phyloP scores from a whole-genome alignment of 2,797 vertebrate genomes.

The Mastacembelus armatus region DNA sequence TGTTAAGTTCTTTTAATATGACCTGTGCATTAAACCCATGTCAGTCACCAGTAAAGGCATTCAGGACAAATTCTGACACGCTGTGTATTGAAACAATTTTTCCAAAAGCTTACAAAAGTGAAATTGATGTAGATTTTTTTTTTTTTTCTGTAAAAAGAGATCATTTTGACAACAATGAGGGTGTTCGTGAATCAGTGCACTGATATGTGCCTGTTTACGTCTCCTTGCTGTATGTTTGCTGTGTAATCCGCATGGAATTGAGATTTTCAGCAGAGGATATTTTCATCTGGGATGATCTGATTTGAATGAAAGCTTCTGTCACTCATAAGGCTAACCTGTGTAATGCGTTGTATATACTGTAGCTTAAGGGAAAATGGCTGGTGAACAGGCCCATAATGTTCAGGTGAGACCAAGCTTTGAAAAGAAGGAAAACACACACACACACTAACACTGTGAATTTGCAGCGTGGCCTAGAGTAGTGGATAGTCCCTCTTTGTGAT shows the following conservation, averaged over 20 bases:
- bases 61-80: conserved; percentile 62
- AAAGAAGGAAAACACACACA: conserved; percentile 27
- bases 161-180: conserved; percentile 67
- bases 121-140: conserved; percentile 43
- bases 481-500: not conserved
- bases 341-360: conserved; percentile 70
- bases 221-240: conserved; percentile 72
- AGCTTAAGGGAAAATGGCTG: conserved; percentile 73
- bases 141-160: conserved; percentile 58
- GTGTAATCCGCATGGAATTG: conserved; percentile 76
- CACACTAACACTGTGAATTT: not conserved
- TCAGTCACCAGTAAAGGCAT: conserved; percentile 59
- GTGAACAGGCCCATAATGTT: conserved; percentile 70
- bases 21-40: conserved; percentile 61
- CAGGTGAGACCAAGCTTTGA: conserved; percentile 64
- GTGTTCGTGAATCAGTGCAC: conserved; percentile 69
- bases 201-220: conserved; percentile 73
- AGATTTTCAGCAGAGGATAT: conserved; percentile 80
- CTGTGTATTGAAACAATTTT: conserved; percentile 44
- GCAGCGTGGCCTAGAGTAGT: no score
- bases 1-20: conserved; percentile 61
- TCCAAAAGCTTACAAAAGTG: conserved; percentile 54
- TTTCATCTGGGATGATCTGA: conserved; percentile 80
- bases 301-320: conserved; percentile 85
- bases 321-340: conserved; percentile 75